Percentiles rank a stretch among this genome's conserved stretches.
Evolutionary conservation across 2,113 vertebrate species (phyloP).

Genomic region (Gadus macrocephalus): DNA sequence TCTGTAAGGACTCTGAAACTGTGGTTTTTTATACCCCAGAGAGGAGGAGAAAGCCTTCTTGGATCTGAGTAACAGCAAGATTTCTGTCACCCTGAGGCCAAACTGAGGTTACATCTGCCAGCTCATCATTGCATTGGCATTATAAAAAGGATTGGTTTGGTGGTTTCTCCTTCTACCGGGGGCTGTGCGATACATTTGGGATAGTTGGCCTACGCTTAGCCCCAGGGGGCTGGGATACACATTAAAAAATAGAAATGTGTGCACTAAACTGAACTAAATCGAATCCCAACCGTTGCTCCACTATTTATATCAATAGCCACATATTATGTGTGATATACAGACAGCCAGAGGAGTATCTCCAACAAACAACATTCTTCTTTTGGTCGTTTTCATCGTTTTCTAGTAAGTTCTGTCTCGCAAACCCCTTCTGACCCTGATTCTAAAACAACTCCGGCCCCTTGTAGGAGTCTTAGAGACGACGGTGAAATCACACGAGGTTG

Average conservation of each 20-base stretch:
- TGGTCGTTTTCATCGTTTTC: slow-evolving; percentile 46
- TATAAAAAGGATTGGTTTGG: no score
- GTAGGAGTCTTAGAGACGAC: slow-evolving; percentile 46
- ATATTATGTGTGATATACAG: slow-evolving; percentile 25
- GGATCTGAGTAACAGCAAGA: slow-evolving; percentile 33
- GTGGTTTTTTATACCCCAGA: slow-evolving; percentile 19
- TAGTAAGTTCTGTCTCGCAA: slow-evolving; percentile 44
- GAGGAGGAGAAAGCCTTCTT: slow-evolving; percentile 30
- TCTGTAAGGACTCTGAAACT: no score
- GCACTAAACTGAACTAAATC: no score
- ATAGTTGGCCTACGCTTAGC: no score
- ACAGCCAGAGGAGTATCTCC: slow-evolving; percentile 38
- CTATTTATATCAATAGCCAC: no score
- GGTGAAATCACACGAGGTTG: slow-evolving; percentile 22
- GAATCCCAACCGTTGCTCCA: no score
- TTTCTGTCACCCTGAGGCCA: slow-evolving; percentile 33
- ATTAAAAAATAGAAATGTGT: not conserved
- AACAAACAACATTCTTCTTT: slow-evolving; percentile 51
- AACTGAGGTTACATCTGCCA: no score
- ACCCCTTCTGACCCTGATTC: slow-evolving; percentile 40
- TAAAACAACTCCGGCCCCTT: slow-evolving; percentile 54
- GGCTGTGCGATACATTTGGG: no score
- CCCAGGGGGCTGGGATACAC: not conserved
- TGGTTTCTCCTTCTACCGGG: no score
- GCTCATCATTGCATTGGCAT: no score